Evolutionary conservation across 2,797 vertebrate genomes (phyloP).

Genomic region (Sebastiscus albofasciatus): DNA sequence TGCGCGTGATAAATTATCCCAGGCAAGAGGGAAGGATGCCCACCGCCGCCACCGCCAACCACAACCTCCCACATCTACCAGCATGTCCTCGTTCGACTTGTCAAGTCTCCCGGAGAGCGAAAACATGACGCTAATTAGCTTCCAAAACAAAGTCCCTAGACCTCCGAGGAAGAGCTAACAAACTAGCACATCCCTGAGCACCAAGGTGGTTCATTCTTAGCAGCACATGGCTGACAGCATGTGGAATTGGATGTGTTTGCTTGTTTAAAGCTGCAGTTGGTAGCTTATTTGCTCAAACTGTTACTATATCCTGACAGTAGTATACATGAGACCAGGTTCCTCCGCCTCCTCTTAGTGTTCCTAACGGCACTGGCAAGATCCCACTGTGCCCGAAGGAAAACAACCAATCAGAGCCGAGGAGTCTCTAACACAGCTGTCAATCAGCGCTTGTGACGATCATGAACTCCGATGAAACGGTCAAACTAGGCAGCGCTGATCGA

Average conservation of each 20-base stretch:
- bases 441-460: not conserved
- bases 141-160: conserved; percentile 35
- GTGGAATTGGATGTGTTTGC: not conserved
- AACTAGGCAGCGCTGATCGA: too few relatives aligned
- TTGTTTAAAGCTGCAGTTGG: not conserved
- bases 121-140: conserved; percentile 49
- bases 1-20: conserved; percentile 21
- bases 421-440: not conserved
- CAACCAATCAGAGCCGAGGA: not conserved
- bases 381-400: not conserved
- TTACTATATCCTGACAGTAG: not conserved
- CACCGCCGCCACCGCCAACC: not conserved
- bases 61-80: not conserved
- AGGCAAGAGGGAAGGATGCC: not conserved
- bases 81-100: not conserved
- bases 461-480: too few relatives aligned
- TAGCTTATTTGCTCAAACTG: not conserved
- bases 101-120: conserved; percentile 5
- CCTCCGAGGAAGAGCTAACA: conserved; percentile 40
- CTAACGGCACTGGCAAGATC: too few relatives aligned
- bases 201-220: not conserved
- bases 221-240: not conserved
- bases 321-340: not conserved
- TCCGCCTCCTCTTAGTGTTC: not conserved
- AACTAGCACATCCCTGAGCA: conserved; percentile 10